A percentile compares a stretch with the other conserved stretches of the same genome.
Conservation (phyloP, 2,888 invertebrate genomes). For the Melanostoma scalare region DNA sequence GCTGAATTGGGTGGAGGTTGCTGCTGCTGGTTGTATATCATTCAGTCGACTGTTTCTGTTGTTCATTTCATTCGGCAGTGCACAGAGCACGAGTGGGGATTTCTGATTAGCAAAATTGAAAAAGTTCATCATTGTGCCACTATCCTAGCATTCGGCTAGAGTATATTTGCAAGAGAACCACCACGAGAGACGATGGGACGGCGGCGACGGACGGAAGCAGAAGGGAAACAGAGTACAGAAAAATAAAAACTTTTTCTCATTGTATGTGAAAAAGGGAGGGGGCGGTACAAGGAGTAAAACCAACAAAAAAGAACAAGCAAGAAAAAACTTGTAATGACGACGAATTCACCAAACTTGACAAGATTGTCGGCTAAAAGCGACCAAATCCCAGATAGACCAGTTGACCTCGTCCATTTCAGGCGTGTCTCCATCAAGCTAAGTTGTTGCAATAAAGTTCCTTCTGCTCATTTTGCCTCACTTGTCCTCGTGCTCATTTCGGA, state of each 20-base stretch:
- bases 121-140: slow-evolving; percentile 69
- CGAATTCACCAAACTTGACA: slow-evolving; percentile 65
- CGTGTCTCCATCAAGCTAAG: slow-evolving; percentile 35
- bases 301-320: slow-evolving; percentile 25
- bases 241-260: slow-evolving; percentile 24
- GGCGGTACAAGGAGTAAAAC: neutral
- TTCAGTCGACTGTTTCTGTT: slow-evolving; percentile 66
- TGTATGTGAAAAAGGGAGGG: slow-evolving; percentile 20
- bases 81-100: slow-evolving; percentile 55
- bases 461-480: slow-evolving; percentile 62
- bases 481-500: slow-evolving; percentile 45
- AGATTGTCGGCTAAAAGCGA: slow-evolving; percentile 18
- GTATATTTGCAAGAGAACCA: too few relatives aligned
- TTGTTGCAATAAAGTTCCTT: slow-evolving; percentile 57
- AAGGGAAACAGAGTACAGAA: slow-evolving; percentile 5
- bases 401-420: slow-evolving; percentile 66
- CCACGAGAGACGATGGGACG: neutral
- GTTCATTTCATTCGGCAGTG: slow-evolving; percentile 61
- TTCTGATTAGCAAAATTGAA: slow-evolving; percentile 73
- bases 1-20: neutral
- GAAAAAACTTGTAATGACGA: slow-evolving; percentile 62
- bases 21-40: slow-evolving; percentile 49
- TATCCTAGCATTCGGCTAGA: neutral
- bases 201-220: slow-evolving; percentile 6
- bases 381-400: slow-evolving; percentile 30